These are phyloP conservation scores for Drosophila leontia DNA, from an alignment of 1,140 invertebrate species.

Conservation along the genomic window DNA sequence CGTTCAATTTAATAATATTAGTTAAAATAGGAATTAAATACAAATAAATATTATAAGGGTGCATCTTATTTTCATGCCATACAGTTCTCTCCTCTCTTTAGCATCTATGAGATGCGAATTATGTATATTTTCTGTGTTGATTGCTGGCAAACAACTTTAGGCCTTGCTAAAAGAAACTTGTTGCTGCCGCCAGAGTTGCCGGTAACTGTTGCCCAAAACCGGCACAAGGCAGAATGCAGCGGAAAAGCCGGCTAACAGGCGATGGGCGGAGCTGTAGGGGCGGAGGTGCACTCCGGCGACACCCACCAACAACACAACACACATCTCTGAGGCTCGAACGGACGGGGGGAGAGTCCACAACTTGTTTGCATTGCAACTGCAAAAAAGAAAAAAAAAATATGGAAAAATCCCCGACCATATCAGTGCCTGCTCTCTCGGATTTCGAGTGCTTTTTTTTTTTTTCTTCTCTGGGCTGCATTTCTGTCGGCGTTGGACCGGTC, in stretches of 20 bases:
- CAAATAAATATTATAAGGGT: background rate
- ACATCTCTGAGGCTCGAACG: background rate
- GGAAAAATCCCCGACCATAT: conserved; percentile 37
- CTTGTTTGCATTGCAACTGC: conserved; percentile 63
- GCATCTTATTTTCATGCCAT: no score
- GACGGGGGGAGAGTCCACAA: conserved; percentile 15
- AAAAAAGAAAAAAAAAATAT: background rate
- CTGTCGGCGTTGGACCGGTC: conserved; percentile 62
- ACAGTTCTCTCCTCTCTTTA: background rate
- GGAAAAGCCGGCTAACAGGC: conserved; percentile 62
- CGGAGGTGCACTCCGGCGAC: conserved; percentile 22
- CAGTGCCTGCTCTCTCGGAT: conserved; percentile 40
- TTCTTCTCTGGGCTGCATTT: conserved; percentile 30
- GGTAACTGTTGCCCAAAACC: conserved; percentile 52
- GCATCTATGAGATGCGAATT: background rate
- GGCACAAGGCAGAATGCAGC: conserved; percentile 65
- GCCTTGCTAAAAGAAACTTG: conserved; percentile 45
- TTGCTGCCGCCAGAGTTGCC: conserved; percentile 48
- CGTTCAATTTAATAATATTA: background rate
- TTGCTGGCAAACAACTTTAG: conserved; percentile 19
- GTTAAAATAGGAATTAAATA: background rate
- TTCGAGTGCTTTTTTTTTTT: conserved; percentile 39
- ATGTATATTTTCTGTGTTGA: conserved; percentile 4
- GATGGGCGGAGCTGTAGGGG: background rate
- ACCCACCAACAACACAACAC: conserved; percentile 19